These are phyloP conservation scores for Axis porcinus DNA, from an alignment of 2,113 vertebrate genomes.

Conservation along the genomic window DNA sequence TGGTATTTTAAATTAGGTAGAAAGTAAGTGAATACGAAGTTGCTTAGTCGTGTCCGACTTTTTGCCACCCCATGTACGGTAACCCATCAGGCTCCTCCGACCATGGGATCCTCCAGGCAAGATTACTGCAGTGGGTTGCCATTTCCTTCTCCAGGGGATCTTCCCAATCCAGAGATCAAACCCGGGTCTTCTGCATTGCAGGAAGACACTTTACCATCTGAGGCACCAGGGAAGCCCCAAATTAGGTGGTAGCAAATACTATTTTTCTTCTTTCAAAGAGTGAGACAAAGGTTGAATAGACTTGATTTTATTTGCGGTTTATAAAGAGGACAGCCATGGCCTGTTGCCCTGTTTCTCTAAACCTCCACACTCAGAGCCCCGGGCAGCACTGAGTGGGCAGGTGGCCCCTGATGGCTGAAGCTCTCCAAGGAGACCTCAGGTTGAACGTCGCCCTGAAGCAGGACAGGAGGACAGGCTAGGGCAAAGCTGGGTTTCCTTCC, in stretches of 20 bases:
- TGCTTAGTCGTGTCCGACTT: not conserved
- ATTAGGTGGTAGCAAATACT: not conserved
- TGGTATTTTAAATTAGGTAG: not conserved
- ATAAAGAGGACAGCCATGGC: rapidly evolving
- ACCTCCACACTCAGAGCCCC: rapidly evolving
- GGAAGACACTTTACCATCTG: rapidly evolving
- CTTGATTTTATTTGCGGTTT: rapidly evolving
- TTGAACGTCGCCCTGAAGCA: not conserved
- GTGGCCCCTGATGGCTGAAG: not conserved
- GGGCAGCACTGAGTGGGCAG: not conserved
- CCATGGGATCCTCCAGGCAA: not conserved
- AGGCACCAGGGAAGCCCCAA: not conserved
- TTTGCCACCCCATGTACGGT: rapidly evolving
- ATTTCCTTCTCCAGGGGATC: not conserved
- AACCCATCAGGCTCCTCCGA: not conserved
- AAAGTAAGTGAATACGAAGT: not conserved
- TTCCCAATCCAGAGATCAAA: rapidly evolving
- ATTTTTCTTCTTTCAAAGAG: not conserved
- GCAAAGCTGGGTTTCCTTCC: not conserved
- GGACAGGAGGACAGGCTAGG: not conserved
- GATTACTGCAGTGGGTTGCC: not conserved
- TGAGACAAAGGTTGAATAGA: rapidly evolving
- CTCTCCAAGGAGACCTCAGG: rapidly evolving
- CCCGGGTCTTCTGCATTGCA: not conserved
- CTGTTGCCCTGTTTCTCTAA: rapidly evolving